Percentiles rank a stretch among this genome's conserved stretches.
Conservation (phyloP, 2,888 invertebrate species). For the Keiferia lycopersicella region DNA sequence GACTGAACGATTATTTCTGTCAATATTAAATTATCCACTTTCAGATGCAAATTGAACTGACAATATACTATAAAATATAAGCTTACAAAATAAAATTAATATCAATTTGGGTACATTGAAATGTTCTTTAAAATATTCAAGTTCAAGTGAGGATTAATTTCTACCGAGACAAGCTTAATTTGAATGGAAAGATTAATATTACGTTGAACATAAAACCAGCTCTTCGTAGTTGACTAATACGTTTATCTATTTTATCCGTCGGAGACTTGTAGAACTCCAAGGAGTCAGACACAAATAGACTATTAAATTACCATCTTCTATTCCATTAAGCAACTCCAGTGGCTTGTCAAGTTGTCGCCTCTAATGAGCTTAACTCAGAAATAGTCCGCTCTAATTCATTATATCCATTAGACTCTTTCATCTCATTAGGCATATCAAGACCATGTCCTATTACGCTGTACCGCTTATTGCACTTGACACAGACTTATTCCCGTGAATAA, state of each 20-base stretch:
- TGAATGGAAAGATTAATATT: conserved; percentile 11
- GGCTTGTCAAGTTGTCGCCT: conserved; percentile 20
- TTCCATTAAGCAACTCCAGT: conserved; percentile 20
- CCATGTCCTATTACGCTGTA: conserved; percentile 45
- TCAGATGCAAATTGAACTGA: no score
- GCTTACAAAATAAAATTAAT: not conserved
- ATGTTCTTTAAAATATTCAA: conserved; percentile 1
- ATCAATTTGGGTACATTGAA: not conserved
- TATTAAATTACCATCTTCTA: conserved; percentile 21
- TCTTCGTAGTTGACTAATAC: conserved; percentile 7
- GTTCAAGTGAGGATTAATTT: conserved; percentile 6
- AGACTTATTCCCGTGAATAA: conserved; percentile 62
- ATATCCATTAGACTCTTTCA: conserved; percentile 19
- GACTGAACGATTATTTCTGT: no score
- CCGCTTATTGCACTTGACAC: conserved; percentile 42
- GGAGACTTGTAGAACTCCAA: not conserved
- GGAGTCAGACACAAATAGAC: conserved; percentile 20
- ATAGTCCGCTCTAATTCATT: conserved; percentile 21
- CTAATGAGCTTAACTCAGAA: conserved; percentile 20
- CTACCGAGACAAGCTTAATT: not conserved
- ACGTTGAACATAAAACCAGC: not conserved
- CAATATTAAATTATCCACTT: no score
- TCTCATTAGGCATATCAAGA: conserved; percentile 51
- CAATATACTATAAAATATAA: not conserved
- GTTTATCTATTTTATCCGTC: conserved; percentile 10